A percentile compares a stretch with the other conserved stretches of the same genome.
Conservation (phyloP, 30 jellyfish, hydroid and myxozoan genomes). For the Hydractinia symbiolongicarpus region DNA sequence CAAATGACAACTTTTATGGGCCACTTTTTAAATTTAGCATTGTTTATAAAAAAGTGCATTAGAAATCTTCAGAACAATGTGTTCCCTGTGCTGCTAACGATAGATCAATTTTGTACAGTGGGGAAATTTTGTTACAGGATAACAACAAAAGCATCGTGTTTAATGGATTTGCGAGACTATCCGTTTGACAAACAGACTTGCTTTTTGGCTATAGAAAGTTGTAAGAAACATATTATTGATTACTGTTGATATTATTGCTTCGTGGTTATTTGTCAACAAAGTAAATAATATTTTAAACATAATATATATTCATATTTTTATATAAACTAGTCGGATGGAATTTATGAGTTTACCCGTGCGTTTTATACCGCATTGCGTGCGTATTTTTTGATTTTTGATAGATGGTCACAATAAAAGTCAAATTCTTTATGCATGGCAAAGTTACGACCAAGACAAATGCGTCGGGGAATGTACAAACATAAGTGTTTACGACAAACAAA, state of each 20-base stretch:
- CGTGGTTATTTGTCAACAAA: too few relatives aligned
- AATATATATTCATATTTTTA: too few relatives aligned
- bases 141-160: constrained; percentile 77
- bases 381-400: neutral
- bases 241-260: too few relatives aligned
- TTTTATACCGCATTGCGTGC: too few relatives aligned
- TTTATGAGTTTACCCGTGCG: too few relatives aligned
- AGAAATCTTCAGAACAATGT: too few relatives aligned
- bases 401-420: constrained; percentile 77
- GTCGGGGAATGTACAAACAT: constrained; percentile 25
- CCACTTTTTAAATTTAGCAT: too few relatives aligned
- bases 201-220: constrained; percentile 87
- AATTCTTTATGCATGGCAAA: constrained; percentile 49
- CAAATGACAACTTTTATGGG: too few relatives aligned
- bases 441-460: constrained; percentile 34
- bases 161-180: constrained; percentile 71
- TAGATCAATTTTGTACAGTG: neutral
- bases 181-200: constrained; percentile 90
- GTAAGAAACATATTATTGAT: constrained; percentile 39
- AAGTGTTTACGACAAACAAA: constrained; percentile 59
- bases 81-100: too few relatives aligned
- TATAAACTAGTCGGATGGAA: too few relatives aligned
- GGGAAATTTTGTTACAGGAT: constrained; percentile 34
- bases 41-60: too few relatives aligned
- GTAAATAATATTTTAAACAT: too few relatives aligned